Base-by-base conservation (phyloP, 2,888 invertebrate species). In the Apoderus coryli region DNA sequence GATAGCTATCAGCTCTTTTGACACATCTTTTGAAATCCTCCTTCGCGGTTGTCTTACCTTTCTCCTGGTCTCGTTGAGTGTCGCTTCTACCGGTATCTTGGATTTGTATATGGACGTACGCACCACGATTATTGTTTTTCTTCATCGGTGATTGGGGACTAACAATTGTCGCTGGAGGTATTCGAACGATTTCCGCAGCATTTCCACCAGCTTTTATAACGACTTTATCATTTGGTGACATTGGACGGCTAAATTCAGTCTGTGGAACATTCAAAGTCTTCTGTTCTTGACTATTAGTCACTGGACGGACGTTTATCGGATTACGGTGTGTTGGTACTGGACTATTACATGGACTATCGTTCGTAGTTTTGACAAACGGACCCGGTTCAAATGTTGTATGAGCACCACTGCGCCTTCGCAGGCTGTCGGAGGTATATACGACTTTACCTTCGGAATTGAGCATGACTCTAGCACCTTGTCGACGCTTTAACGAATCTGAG, bases 321-420 rank as follows among this genome's bases (percentile, higher is more conserved):
- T 57, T 49, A 22, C 65, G 52, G 39, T 61, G 61, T 4, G 39
- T 37, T 4, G 64, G 52, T 22, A 64, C 51, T 27, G 66, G 69
- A 46, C 69, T 70, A 2, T 57, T 55, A 25, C 50, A 55, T 3
- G 64, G 60, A 7, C 59, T 58, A 5, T 35, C 31, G 25, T 39
- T 40, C 2, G 43, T 36, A 2, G 50, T 44, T 59, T 79, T 80
- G 13, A 85, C 80, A 53, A 78, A 80, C 24, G 82, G 84, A 42
- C 86, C 86, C 32, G 86, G 86, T 61, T 81, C 82, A 49, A 86
- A 86, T 16, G 85, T 84, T 19, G 82, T 80, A 49, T 84, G 80
- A 10, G 79, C 76, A 36, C 76, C 77, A 63, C 81, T 81, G 40
- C 76, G 64, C 45, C 82, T 65, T 51, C 74, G 76, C 39, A 86